phyloP scores from a whole-genome alignment of 2,113 vertebrate species.

The Chaetura pelagica region DNA sequence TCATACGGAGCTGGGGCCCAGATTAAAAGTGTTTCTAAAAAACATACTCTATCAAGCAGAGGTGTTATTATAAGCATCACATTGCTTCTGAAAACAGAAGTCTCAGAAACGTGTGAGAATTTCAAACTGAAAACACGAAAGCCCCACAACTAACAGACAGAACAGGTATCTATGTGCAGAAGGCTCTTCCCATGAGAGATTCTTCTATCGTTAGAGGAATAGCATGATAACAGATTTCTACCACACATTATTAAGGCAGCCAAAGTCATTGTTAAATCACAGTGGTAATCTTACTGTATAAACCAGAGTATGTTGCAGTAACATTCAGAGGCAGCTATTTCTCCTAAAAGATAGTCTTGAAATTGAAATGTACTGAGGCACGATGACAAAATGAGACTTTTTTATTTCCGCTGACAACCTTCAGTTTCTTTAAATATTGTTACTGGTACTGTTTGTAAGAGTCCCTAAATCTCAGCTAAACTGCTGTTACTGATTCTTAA shows the following conservation, averaged over 20 bases:
- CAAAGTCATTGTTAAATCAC: background rate
- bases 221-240: background rate
- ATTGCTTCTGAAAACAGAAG: background rate
- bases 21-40: background rate
- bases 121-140: background rate
- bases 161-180: background rate
- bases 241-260: background rate
- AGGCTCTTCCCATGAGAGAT: background rate
- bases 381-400: background rate
- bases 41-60: background rate
- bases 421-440: slow-evolving; percentile 23
- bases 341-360: background rate
- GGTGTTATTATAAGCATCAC: background rate
- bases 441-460: background rate
- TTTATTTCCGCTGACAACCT: background rate
- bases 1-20: background rate
- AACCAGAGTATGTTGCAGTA: background rate
- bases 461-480: slow-evolving; percentile 44
- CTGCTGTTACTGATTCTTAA: slow-evolving; percentile 11
- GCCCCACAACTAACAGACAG: background rate
- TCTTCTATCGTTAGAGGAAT: background rate
- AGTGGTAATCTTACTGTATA: background rate
- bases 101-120: background rate
- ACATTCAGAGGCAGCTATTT: background rate
- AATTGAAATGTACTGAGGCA: background rate